Percentiles rank a stretch among this genome's conserved stretches.
Evolutionary conservation across 2,888 invertebrate genomes (phyloP).

Genomic region (Oxytorus armatus): DNA sequence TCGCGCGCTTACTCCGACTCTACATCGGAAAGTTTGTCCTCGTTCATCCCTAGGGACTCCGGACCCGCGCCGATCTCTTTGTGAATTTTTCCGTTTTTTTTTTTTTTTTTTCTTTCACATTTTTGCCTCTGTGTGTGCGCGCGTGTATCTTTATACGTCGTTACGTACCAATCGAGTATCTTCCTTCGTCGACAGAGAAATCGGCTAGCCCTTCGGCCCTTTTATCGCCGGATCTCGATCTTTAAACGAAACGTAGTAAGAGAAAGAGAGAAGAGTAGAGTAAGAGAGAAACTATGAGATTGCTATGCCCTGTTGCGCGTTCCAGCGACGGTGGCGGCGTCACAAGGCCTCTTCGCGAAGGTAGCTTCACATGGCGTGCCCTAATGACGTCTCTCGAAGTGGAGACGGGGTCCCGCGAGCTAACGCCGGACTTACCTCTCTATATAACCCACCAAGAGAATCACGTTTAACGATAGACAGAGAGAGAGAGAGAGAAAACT

Average conservation of each 20-base stretch:
- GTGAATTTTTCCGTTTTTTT: conserved; percentile 61
- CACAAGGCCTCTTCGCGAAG: conserved; percentile 55
- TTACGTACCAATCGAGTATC: conserved; percentile 55
- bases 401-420: conserved; percentile 78
- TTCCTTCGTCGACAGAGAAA: conserved; percentile 29
- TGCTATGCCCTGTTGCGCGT: conserved; percentile 27
- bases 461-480: conserved; percentile 49
- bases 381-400: conserved; percentile 82
- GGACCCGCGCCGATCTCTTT: conserved; percentile 35
- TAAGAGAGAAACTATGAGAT: conserved; percentile 30
- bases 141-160: conserved; percentile 44
- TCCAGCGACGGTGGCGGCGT: conserved; percentile 50
- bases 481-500: conserved; percentile 14
- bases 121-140: conserved; percentile 53
- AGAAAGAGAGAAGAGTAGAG: conserved; percentile 7
- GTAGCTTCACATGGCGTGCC: conserved; percentile 81
- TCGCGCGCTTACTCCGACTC: conserved; percentile 34
- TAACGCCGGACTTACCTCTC: conserved; percentile 76
- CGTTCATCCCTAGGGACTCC: conserved; percentile 59
- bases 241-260: conserved; percentile 39
- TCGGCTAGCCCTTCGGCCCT: conserved; percentile 60
- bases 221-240: conserved; percentile 65
- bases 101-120: conserved; percentile 54
- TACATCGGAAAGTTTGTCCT: conserved; percentile 40
- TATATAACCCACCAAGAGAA: conserved; percentile 18